Conservation (phyloP, 2,888 invertebrate species). For the Ectropis crepuscularia region DNA sequence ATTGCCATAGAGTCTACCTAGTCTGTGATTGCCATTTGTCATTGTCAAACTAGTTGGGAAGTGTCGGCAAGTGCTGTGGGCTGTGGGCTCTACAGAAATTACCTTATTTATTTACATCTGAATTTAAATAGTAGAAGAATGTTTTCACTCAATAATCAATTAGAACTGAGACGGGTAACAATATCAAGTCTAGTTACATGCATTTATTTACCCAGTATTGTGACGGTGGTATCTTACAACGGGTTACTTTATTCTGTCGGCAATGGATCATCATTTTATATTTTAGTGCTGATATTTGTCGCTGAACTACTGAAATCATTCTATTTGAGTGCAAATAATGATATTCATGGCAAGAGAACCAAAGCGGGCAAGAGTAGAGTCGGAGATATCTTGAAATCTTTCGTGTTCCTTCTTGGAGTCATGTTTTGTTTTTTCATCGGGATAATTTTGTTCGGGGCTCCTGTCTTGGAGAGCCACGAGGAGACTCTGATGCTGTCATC, state of each 20-base stretch:
- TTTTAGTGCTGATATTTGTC: slow-evolving; percentile 70
- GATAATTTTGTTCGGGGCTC: slow-evolving; percentile 89
- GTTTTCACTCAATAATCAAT: slow-evolving; percentile 72
- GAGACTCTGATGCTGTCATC: slow-evolving; percentile 88
- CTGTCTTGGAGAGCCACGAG: slow-evolving; percentile 85
- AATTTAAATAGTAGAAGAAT: slow-evolving; percentile 45
- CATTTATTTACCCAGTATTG: slow-evolving; percentile 85
- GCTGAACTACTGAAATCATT: slow-evolving; percentile 85
- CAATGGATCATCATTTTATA: slow-evolving; percentile 78
- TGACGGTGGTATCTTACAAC: slow-evolving; percentile 83
- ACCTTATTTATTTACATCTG: background rate
- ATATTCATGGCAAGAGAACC: slow-evolving; percentile 64
- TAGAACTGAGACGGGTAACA: slow-evolving; percentile 72
- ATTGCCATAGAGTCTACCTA: no score
- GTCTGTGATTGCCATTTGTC: no score
- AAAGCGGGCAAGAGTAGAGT: slow-evolving; percentile 72
- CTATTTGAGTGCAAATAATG: slow-evolving; percentile 66
- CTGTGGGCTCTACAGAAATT: background rate
- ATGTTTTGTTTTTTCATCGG: slow-evolving; percentile 83
- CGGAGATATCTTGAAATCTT: slow-evolving; percentile 80
- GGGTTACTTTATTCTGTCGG: slow-evolving; percentile 86
- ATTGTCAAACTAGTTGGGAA: no score
- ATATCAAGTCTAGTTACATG: slow-evolving; percentile 85
- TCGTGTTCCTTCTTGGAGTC: slow-evolving; percentile 72
- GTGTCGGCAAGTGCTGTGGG: background rate